These are phyloP conservation scores for Jordanella pulchra DNA, from an alignment of 2,797 vertebrate genomes.

Conservation along the genomic window DNA sequence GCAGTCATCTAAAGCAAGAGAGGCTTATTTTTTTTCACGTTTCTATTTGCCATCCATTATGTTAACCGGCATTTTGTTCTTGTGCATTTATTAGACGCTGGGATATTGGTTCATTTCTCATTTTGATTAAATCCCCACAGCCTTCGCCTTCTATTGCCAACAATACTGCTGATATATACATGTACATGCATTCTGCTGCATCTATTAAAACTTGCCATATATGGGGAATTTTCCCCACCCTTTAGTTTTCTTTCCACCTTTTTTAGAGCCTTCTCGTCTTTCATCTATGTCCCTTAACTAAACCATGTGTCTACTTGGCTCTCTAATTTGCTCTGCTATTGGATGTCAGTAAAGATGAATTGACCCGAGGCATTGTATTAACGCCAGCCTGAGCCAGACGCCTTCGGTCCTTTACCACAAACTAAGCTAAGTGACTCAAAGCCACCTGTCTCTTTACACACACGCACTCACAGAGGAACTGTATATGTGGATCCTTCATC, in stretches of 20 bases:
- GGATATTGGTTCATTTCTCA: conserved; percentile 56
- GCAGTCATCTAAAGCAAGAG: conserved; percentile 36
- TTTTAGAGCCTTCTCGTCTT: neutral
- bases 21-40: conserved; percentile 44
- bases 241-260: conserved; percentile 7
- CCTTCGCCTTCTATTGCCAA: conserved; percentile 25
- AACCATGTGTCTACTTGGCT: conserved; percentile 22
- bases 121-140: conserved; percentile 49
- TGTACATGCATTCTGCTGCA: conserved; percentile 23
- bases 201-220: conserved; percentile 30
- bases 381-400: conserved; percentile 47
- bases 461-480: conserved; percentile 15
- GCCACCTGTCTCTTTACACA: conserved; percentile 43
- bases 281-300: conserved; percentile 14
- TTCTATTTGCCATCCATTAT: conserved; percentile 25
- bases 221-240: neutral
- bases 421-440: conserved; percentile 39
- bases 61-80: conserved; percentile 26
- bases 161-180: conserved; percentile 50
- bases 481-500: conserved; percentile 20
- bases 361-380: conserved; percentile 52
- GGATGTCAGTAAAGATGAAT: conserved; percentile 71
- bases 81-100: conserved; percentile 24
- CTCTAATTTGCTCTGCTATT: conserved; percentile 63
- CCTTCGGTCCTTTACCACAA: conserved; percentile 44